Evolutionary conservation across 2,113 vertebrate genomes (phyloP), one percentile per base, ranked within the genome.

Genomic region (Embiotoca jacksoni): DNA sequence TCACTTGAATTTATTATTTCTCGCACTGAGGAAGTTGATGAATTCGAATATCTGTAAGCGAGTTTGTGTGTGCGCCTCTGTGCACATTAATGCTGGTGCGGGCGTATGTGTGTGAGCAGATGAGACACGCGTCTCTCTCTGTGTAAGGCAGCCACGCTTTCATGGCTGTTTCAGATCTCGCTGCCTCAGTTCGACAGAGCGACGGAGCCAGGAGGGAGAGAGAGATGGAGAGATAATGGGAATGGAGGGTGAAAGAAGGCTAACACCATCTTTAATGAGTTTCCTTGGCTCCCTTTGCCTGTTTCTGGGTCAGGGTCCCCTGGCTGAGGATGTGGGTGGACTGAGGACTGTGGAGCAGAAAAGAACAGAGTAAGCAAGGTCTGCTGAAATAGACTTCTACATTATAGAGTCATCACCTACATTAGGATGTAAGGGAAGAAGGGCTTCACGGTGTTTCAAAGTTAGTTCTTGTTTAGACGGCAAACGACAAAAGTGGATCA

Each of bases 261-360:
- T 90, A 91, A 90, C 87, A 81, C 88, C 80, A 64, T 83, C 88
- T 89, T 84, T 89, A 92, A 92, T 91, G 89, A 93, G 89, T 91
- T 93, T 94, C 86, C 87, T 89, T 81, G 77, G 80, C 83, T 91
- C 70, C 86, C 74, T 74, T 84, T 87, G 87, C 81, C 78, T 73
- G 84, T 92, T 92, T 93, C 91, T 94, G 90, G 90, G 92, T 93
- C 93, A 94, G 81, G 85, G 91, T 90, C 91, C 88, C 75, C 52
- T 89, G 84, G 87, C 65, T 89, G 78, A 87, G 81, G 83, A 85
- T 83, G 88, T 91, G 86, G 90, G 89, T 86, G 89, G 91, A 89
- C 82, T 77, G 58, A 76, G 60, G 85, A 85, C 82, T 75, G 10
- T 50, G 59, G 68, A 81, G 76, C 83, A 82, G 60, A 74, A 76